Evolutionary conservation across 1,140 invertebrate species (phyloP), one percentile per base, ranked within the genome.

Genomic region (Amphibalanus amphitrite): DNA sequence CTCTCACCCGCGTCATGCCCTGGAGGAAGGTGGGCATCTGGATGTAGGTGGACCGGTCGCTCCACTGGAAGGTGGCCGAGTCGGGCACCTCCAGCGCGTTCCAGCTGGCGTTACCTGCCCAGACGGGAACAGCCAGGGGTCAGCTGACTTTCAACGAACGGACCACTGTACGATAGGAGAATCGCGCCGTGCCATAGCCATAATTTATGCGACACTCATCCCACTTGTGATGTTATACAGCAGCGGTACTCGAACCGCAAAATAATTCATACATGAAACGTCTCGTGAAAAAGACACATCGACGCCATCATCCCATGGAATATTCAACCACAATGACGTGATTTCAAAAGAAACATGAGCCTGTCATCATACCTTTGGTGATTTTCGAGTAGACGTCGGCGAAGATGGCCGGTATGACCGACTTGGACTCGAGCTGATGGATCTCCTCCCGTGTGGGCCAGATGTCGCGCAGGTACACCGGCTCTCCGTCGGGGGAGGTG

Each of bases 381-480:
- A 95, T 93, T 78, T 88, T 91, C 8, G 85, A 85, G 77, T 97
- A 97, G n/a, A 95, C 92, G 83, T 98, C 92, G 77, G 89, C 88
- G 80, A 98, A 98, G 93, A 98, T 97, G n/a, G 92, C 89, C 0
- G 95, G 95, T 69, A 97, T 93, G 1, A 99, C 95, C 78, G 88
- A 86, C 78, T 90, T 83, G 74, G 89, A 87, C 79, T 98, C 96
- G 0, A 98, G 88, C 26, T 84, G 84, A 77, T 95, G 90, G 75
- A 99, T 96, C 79, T 97, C 91, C 13, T 85, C 77, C n/a, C 95
- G 83, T 0, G 87, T 88, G 0, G 97, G 97, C 95, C 96, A 99
- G 77, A 99, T 96, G 78, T 99, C 95, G 1, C 86, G 81, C 0
- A 98, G 83, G 81, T 85, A 98, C 0, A 99, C 86, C 0, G 69